Percentiles rank a stretch among this genome's conserved stretches.
phyloP scores from a whole-genome alignment of 2,888 invertebrate species.

The Patella ulyssiponensis region DNA sequence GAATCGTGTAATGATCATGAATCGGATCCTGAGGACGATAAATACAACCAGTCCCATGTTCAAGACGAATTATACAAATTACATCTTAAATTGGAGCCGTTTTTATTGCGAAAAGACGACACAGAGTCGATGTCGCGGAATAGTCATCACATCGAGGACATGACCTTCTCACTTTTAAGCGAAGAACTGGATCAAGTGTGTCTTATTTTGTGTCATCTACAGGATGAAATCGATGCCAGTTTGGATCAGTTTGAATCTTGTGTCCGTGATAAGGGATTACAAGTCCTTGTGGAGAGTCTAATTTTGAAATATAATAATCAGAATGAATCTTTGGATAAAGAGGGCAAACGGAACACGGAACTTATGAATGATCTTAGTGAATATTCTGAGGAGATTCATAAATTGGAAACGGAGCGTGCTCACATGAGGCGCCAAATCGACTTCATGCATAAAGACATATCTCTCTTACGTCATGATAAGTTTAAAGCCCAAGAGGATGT shows the following conservation, averaged over 20 bases:
- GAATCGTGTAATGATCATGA: slow-evolving; percentile 10
- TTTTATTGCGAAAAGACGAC: slow-evolving; percentile 13
- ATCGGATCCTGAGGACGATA: slow-evolving; percentile 20
- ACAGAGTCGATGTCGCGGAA: background rate
- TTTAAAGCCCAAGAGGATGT: slow-evolving; percentile 36
- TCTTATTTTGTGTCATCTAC: slow-evolving; percentile 13
- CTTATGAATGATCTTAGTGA: slow-evolving; percentile 44
- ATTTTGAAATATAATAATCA: slow-evolving; percentile 17
- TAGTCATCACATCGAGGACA: slow-evolving; percentile 30
- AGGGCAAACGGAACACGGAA: slow-evolving; percentile 6
- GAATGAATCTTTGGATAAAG: slow-evolving; percentile 22
- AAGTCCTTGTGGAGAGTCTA: slow-evolving; percentile 17
- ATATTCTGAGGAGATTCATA: slow-evolving; percentile 51
- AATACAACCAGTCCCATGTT: slow-evolving; percentile 10
- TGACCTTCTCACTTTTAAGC: slow-evolving; percentile 29
- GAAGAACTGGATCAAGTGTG: slow-evolving; percentile 28
- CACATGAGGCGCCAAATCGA: slow-evolving; percentile 37
- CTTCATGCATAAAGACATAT: slow-evolving; percentile 28
- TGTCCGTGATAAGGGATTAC: background rate
- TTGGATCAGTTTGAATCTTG: background rate
- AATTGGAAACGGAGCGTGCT: slow-evolving; percentile 43
- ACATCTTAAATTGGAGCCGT: slow-evolving; percentile 33
- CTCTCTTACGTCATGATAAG: slow-evolving; percentile 20
- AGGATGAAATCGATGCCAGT: slow-evolving; percentile 16
- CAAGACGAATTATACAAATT: slow-evolving; percentile 31